Evolutionary conservation across 1,140 invertebrate genomes (phyloP), one percentile per base, ranked within the genome.

Genomic region (Lepeophtheirus salmonis): DNA sequence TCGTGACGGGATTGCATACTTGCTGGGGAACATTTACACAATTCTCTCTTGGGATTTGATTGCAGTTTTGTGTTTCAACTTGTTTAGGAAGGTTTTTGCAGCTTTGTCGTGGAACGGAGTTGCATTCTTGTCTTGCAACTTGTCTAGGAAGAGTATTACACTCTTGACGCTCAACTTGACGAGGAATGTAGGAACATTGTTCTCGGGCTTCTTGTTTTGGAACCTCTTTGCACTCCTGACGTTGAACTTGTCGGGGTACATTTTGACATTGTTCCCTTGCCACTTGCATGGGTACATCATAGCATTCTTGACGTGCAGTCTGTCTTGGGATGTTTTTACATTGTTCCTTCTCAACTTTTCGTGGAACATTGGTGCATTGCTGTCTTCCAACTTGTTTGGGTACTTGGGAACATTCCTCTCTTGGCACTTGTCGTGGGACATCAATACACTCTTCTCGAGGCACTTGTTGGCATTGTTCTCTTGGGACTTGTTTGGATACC

Each of bases 361-460:
- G 1, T 17, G 57, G 57, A 1, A 60, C 57, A 18, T 60, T 60
- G 57, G 23, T 18, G 49, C 57, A 50, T 6, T 60, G 16, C 57
- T 60, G 41, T 16, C 57, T 51, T 14, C 18, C 20, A 13, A 60
- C 57, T 60, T 60, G 57, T 51, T 26, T 16, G 16, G 57, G 41
- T 2, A 60, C 57, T 17, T 60, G 18, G 2, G 23, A 18, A 26
- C 57, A 60, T 23, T 60, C 41, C 20, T 60, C 2, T 18, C 57
- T n/a, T n/a, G 57, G 57, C 16, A 60, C 57, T 50, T 60, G 57
- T 21, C 49, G 57, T n/a, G 57, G 57, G 2, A 60, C 57, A 41
- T 60, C 30, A 18, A 30, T 14, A 30, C 57, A 60, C 16, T 60
- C 57, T 50, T 60, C 21, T 17, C 49, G 12, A 12, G 26, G 57